Conservation (phyloP, 2,797 vertebrate species). For the Oreochromis grahami region DNA sequence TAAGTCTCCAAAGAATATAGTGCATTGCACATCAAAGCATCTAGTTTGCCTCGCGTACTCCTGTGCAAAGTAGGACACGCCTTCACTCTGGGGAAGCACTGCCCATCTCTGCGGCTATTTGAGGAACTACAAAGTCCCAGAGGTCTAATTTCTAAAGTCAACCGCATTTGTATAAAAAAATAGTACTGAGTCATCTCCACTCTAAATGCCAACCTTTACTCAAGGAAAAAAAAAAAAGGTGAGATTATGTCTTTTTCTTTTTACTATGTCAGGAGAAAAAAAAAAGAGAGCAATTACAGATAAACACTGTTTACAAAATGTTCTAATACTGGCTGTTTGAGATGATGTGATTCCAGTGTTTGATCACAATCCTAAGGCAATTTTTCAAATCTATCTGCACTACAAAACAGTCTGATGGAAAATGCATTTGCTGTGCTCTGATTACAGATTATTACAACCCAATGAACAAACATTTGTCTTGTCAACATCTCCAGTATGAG, state of each 20-base stretch:
- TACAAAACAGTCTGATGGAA: conserved; percentile 71
- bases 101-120: conserved; percentile 49
- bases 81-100: conserved; percentile 47
- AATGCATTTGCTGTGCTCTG: conserved; percentile 68
- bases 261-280: conserved; percentile 43
- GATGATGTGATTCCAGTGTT: conserved; percentile 69
- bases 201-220: conserved; percentile 43
- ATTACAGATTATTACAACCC: conserved; percentile 76
- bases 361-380: conserved; percentile 69
- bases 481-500: conserved; percentile 66
- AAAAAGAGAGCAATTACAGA: conserved; percentile 66
- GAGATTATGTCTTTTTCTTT: conserved; percentile 41
- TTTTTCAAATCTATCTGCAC: conserved; percentile 69
- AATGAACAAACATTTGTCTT: conserved; percentile 76
- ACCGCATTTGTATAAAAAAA: conserved; percentile 37
- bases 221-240: not conserved
- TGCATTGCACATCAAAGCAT: conserved; percentile 29
- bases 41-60: conserved; percentile 14
- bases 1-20: not conserved
- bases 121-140: conserved; percentile 42
- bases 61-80: conserved; percentile 44
- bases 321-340: conserved; percentile 67
- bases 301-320: conserved; percentile 74
- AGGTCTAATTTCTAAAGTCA: conserved; percentile 51
- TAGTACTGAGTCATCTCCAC: conserved; percentile 32